Conservation (phyloP, 1,140 invertebrate genomes). For the Aphelenchoides fujianensis region DNA sequence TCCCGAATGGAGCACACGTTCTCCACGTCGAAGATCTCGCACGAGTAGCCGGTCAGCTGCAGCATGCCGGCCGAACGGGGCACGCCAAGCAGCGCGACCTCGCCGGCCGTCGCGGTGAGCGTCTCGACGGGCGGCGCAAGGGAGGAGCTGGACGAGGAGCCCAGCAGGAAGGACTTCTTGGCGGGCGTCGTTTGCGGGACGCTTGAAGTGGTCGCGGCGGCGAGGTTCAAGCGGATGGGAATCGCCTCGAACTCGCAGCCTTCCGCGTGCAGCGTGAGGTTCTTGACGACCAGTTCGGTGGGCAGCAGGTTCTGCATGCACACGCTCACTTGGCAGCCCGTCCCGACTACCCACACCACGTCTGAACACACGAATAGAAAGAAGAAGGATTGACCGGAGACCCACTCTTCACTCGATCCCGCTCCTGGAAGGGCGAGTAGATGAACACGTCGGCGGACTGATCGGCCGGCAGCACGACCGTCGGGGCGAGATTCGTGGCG, state of each 20-base stretch:
- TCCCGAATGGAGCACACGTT: slow-evolving; percentile 51
- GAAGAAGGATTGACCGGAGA: background rate
- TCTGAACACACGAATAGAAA: slow-evolving; percentile 39
- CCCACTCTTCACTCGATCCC: slow-evolving; percentile 42
- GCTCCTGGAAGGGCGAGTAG: slow-evolving; percentile 60
- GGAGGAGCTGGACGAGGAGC: background rate
- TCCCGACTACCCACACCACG: slow-evolving; percentile 55
- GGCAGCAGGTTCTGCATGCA: slow-evolving; percentile 53
- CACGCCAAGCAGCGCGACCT: slow-evolving; percentile 50
- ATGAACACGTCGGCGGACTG: slow-evolving; percentile 53
- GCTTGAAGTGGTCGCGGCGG: slow-evolving; percentile 22
- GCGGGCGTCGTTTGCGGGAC: background rate
- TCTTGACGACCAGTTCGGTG: slow-evolving; percentile 50
- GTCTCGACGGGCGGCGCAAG: background rate
- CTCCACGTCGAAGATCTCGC: slow-evolving; percentile 54
- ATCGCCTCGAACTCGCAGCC: slow-evolving; percentile 50
- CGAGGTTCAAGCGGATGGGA: slow-evolving; percentile 50
- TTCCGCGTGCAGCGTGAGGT: slow-evolving; percentile 46
- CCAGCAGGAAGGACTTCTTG: background rate
- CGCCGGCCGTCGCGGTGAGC: background rate
- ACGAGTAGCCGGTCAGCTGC: slow-evolving; percentile 54
- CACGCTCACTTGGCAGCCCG: slow-evolving; percentile 52
- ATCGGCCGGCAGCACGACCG: slow-evolving; percentile 33
- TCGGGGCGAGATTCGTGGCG: slow-evolving; percentile 54
- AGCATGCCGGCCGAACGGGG: slow-evolving; percentile 54